Percentiles rank a stretch among this genome's conserved stretches.
Evolutionary conservation across 64 coral and sea anemone genomes (phyloP).

Genomic region (Pocillopora verrucosa): DNA sequence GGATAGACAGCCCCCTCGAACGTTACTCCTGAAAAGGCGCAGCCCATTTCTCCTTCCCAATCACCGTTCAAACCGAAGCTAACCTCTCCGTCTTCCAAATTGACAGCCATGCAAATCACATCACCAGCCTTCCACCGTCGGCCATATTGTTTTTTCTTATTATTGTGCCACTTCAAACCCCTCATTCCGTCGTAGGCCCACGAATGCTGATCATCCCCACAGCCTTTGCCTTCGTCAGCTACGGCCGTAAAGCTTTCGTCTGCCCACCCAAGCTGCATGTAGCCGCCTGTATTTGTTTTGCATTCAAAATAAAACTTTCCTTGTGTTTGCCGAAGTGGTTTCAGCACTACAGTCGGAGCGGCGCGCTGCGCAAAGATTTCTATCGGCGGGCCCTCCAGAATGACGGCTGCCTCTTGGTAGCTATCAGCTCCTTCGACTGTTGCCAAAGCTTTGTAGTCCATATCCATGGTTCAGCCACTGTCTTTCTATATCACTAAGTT

Average conservation of each 20-base stretch:
- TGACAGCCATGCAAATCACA: slow-evolving; percentile 57
- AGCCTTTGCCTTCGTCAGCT: slow-evolving; percentile 64
- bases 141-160: slow-evolving; percentile 60
- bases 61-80: slow-evolving; percentile 72
- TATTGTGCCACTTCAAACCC: slow-evolving; percentile 66
- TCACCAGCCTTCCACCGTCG: slow-evolving; percentile 60
- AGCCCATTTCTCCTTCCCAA: slow-evolving; percentile 46
- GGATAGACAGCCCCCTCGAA: slow-evolving; percentile 60
- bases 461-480: slow-evolving; percentile 19
- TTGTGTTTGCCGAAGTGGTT: slow-evolving; percentile 56
- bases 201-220: slow-evolving; percentile 71
- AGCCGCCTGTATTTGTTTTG: slow-evolving; percentile 61
- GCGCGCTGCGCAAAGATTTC: slow-evolving; percentile 74
- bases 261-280: slow-evolving; percentile 78
- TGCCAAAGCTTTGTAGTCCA: slow-evolving; percentile 57
- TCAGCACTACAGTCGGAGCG: slow-evolving; percentile 68
- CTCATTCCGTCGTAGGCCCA: slow-evolving; percentile 80
- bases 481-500: neutral
- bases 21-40: slow-evolving; percentile 51
- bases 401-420: slow-evolving; percentile 57
- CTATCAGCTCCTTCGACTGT: slow-evolving; percentile 45
- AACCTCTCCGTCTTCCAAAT: slow-evolving; percentile 46
- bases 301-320: slow-evolving; percentile 82
- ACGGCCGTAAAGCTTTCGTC: slow-evolving; percentile 63
- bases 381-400: slow-evolving; percentile 66